Conservation (phyloP, 2,797 vertebrate genomes). For the Pangasius macronema region DNA sequence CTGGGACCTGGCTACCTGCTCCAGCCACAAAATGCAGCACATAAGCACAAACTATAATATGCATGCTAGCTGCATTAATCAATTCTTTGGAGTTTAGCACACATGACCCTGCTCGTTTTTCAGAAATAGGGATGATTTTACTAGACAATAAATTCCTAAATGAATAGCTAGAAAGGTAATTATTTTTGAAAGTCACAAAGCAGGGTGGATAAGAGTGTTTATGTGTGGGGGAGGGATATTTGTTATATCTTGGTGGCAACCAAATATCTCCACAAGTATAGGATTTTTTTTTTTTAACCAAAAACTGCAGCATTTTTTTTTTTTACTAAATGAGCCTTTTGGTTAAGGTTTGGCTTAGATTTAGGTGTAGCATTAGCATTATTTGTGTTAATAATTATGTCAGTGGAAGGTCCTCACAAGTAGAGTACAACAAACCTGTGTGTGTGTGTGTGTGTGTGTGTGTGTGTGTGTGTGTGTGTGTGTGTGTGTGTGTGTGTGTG, state of each 20-base stretch:
- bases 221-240: background rate
- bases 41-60: constrained; percentile 40
- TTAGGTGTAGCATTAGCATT: background rate
- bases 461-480: constrained; percentile 49
- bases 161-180: constrained; percentile 58
- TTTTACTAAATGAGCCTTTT: background rate
- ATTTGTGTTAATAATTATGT: background rate
- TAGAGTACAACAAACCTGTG: background rate
- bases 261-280: background rate
- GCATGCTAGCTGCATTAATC: constrained; percentile 42
- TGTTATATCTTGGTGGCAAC: background rate
- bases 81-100: constrained; percentile 44
- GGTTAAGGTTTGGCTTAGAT: background rate
- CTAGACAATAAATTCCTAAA: constrained; percentile 55
- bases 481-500: constrained; percentile 60
- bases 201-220: constrained; percentile 3
- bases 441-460: background rate
- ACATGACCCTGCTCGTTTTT: constrained; percentile 44
- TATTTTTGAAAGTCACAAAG: constrained; percentile 65
- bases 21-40: constrained; percentile 43
- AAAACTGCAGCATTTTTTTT: background rate
- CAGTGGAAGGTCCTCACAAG: background rate
- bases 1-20: constrained; percentile 47
- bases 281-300: background rate
- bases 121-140: constrained; percentile 52